These are phyloP conservation scores for Allophyes oxyacanthae DNA, from an alignment of 2,888 invertebrate genomes.

Conservation along the genomic window DNA sequence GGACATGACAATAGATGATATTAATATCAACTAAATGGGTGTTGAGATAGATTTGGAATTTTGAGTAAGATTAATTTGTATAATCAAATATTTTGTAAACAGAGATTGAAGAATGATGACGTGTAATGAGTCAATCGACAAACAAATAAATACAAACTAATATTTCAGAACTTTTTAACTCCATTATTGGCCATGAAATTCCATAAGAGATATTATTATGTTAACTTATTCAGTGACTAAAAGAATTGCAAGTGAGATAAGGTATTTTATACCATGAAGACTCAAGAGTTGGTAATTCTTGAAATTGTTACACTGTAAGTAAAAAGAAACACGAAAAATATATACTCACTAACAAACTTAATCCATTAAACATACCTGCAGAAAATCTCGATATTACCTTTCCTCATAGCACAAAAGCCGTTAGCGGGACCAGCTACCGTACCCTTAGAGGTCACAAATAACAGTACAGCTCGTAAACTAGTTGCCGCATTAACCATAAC, in stretches of 20 bases:
- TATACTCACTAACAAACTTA: conserved; percentile 1
- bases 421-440: conserved; percentile 54
- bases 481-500: conserved; percentile 87
- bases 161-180: too few relatives aligned
- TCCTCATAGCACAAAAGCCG: conserved; percentile 53
- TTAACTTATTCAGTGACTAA: background rate
- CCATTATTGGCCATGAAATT: background rate
- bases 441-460: conserved; percentile 82
- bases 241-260: too few relatives aligned
- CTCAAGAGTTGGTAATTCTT: too few relatives aligned
- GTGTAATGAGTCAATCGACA: conserved; percentile 37
- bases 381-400: conserved; percentile 42
- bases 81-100: conserved; percentile 54
- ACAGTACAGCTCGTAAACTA: conserved; percentile 86
- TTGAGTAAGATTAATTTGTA: conserved; percentile 53
- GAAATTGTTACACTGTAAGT: too few relatives aligned
- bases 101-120: conserved; percentile 38
- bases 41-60: conserved; percentile 52
- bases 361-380: conserved; percentile 35
- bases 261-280: too few relatives aligned
- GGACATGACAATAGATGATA: conserved; percentile 66
- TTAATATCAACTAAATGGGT: conserved; percentile 61
- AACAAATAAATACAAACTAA: conserved; percentile 5
- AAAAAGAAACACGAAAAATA: background rate
- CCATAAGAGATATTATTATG: background rate